Conservation (phyloP, 92 coral and sea anemone genomes). For the Epizoanthus scotinus region DNA sequence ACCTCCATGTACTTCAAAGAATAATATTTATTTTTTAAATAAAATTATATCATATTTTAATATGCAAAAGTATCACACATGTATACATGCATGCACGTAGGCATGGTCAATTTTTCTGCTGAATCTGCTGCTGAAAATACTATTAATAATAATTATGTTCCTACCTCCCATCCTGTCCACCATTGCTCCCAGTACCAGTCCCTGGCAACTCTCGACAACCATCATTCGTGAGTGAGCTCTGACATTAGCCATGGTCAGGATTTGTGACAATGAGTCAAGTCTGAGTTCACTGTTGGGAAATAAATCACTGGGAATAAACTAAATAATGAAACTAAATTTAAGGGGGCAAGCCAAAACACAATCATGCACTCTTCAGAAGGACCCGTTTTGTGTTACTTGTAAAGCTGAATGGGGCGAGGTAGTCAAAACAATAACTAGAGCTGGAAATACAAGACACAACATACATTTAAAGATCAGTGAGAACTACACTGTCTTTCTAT, state of each 20-base stretch:
- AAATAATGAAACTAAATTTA: not conserved
- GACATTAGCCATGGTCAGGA: conserved; percentile 81
- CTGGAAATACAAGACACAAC: too few relatives aligned
- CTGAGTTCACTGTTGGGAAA: conserved; percentile 71
- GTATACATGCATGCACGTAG: too few relatives aligned
- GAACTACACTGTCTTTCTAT: too few relatives aligned
- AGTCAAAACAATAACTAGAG: too few relatives aligned
- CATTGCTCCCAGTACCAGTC: conserved; percentile 83
- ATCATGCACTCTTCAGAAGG: not conserved
- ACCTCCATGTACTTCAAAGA: too few relatives aligned
- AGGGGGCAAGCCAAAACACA: not conserved
- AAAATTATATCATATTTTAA: too few relatives aligned
- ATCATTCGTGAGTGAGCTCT: conserved; percentile 74
- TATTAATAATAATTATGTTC: not conserved
- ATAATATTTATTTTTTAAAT: too few relatives aligned
- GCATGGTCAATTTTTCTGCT: too few relatives aligned
- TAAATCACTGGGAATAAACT: not conserved
- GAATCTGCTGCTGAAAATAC: too few relatives aligned
- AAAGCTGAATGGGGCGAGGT: too few relatives aligned
- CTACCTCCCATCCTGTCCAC: conserved; percentile 95
- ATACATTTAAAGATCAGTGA: too few relatives aligned
- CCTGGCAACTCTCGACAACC: conserved; percentile 87
- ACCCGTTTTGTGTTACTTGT: not conserved
- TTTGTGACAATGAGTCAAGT: conserved; percentile 88
- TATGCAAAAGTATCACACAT: too few relatives aligned